Conservation (phyloP, 2,888 invertebrate species). For the Nomada ferruginata region DNA sequence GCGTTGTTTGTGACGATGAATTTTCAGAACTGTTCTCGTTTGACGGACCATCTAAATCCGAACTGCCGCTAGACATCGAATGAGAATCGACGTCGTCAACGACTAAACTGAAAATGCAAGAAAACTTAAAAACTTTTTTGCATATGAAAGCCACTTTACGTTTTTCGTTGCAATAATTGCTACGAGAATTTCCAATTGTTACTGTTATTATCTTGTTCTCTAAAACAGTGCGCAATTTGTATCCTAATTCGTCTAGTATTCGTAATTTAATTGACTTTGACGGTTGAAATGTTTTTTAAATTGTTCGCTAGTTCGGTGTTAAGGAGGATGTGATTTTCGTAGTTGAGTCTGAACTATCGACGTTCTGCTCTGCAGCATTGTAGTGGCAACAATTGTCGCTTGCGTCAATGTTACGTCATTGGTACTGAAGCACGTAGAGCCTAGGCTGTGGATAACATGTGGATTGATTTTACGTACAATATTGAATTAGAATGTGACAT, state of each 20-base stretch:
- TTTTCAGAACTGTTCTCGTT: constrained; percentile 74
- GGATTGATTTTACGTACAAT: constrained; percentile 66
- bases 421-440: constrained; percentile 57
- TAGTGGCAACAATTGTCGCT: constrained; percentile 79
- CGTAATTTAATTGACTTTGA: too few species aligned
- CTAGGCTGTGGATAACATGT: constrained; percentile 51
- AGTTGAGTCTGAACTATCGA: constrained; percentile 60
- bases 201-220: too few species aligned
- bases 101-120: constrained; percentile 70
- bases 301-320: neutral
- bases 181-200: too few species aligned
- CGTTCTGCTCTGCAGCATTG: constrained; percentile 70
- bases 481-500: neutral
- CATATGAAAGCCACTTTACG: too few species aligned
- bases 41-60: constrained; percentile 73
- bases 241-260: too few species aligned
- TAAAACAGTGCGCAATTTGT: too few species aligned
- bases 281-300: neutral
- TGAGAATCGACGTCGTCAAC: constrained; percentile 79
- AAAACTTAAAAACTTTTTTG: neutral
- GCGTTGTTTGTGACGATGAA: constrained; percentile 73
- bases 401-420: constrained; percentile 80
- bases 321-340: constrained; percentile 52
- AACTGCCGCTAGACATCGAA: constrained; percentile 72
- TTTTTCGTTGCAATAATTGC: too few species aligned